Evolutionary conservation across 2,797 vertebrate species (phyloP), one percentile per base, ranked within the genome.

Genomic region (Pipistrellus kuhlii): DNA sequence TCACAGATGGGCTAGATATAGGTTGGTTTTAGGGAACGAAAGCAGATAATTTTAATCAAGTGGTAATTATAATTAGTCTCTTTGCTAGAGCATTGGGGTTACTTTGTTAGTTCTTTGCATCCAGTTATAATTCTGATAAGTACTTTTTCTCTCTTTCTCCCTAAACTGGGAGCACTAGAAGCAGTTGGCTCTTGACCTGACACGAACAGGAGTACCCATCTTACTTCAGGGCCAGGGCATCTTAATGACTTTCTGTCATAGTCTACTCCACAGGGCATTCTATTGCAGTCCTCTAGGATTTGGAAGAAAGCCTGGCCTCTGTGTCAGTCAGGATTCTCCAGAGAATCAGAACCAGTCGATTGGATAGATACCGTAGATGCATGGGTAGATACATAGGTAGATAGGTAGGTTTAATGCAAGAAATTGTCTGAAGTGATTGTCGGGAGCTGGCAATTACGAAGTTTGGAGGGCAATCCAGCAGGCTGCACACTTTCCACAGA

Each of bases 41-140:
- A 84, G 14, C 5, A 66, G 8, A 23, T 89, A 77, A 59, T 89
- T 94, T 90, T 68, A 86, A 88, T 76, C 32, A 35, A 72, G 23
- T 84, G 10, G 11, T 68, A 83, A 84, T 95, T 83, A 21, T 23
- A 81, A 23, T 75, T 32, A 7, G 35, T 76, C 48, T 90, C 8
- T 89, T 88, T 93, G 13, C 25, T 64, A 18, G 44, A 86, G 48
- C 5, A 51, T 55, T 55, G 21, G 53, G 53, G 53, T 23, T 55
- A 55, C 53, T 55, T 55, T 9, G 8, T 55, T 55, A 87, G 25
- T 93, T 2, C 3, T 55, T 76, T 30, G 38, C 3, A 48, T 68
- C 35, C 7, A 89, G 8, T 25, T 46, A 0, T 51, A 72, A 55
- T 72, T 91, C 51, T 77, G 2, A 27, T 30, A 20, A 93, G 14